Percentiles rank a stretch among this genome's conserved stretches.
These are phyloP conservation scores for Scomber colias DNA, from an alignment of 2,113 vertebrate species.

Conservation along the genomic window DNA sequence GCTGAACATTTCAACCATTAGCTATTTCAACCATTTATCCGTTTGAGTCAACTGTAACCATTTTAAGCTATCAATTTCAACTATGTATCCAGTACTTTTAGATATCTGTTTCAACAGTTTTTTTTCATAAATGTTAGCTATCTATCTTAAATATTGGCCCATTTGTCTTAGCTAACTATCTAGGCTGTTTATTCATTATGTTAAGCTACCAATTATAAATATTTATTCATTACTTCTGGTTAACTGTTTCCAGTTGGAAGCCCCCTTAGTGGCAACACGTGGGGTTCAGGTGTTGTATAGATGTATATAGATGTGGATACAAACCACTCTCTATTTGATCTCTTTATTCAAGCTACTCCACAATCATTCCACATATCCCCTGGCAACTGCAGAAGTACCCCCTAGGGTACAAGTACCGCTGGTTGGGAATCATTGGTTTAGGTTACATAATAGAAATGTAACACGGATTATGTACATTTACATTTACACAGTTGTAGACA, in stretches of 20 bases:
- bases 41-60: too few species aligned
- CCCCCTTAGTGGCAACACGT: background rate
- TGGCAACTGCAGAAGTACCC: conserved; percentile 2
- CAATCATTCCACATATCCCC: background rate
- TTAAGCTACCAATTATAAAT: background rate
- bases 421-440: conserved; percentile 22
- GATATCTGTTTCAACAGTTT: too few species aligned
- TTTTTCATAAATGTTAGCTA: too few species aligned
- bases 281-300: background rate
- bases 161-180: background rate
- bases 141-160: background rate
- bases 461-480: conserved; percentile 20
- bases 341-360: conserved; percentile 3
- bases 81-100: too few species aligned
- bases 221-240: too few species aligned
- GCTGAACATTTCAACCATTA: background rate
- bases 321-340: background rate
- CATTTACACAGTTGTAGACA: conserved; percentile 36
- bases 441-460: conserved; percentile 22
- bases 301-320: too few species aligned
- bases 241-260: background rate
- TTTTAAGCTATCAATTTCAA: too few species aligned
- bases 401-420: background rate
- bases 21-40: too few species aligned
- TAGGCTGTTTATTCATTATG: background rate